Conservation (phyloP, 2,113 vertebrate species). For the Romanogobio albipinnatus region DNA sequence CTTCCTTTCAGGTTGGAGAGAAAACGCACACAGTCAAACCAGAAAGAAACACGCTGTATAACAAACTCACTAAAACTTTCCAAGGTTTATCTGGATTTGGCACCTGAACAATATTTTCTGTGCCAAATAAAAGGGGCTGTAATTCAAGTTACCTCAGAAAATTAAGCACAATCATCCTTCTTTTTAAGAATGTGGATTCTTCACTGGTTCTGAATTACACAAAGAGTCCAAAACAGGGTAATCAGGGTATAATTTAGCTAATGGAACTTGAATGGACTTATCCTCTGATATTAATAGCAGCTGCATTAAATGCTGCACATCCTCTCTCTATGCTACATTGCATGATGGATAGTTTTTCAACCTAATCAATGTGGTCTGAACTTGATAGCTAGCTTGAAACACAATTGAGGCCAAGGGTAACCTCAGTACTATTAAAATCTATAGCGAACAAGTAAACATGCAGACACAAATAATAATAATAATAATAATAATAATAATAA, state of each 20-base stretch:
- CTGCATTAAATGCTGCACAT: not conserved
- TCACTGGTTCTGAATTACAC: slow-evolving; percentile 6
- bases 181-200: not conserved
- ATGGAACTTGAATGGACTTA: slow-evolving; percentile 20
- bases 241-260: slow-evolving; percentile 24
- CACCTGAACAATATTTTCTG: not conserved
- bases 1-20: slow-evolving; percentile 22
- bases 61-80: not conserved
- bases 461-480: not conserved
- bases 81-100: slow-evolving; percentile 31
- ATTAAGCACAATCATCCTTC: slow-evolving; percentile 13
- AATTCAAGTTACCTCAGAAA: slow-evolving; percentile 14
- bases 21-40: not conserved
- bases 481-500: not conserved
- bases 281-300: slow-evolving; percentile 29
- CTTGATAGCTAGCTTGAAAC: slow-evolving; percentile 5
- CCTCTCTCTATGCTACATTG: not conserved
- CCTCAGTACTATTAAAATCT: not conserved
- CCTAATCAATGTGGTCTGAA: slow-evolving; percentile 24
- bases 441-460: not conserved
- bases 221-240: not conserved
- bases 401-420: slow-evolving; percentile 10
- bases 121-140: slow-evolving; percentile 8
- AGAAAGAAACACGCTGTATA: not conserved
- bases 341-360: slow-evolving; percentile 14